phyloP scores from a whole-genome alignment of 1,140 invertebrate species.

The Chironomus striatipennis region DNA sequence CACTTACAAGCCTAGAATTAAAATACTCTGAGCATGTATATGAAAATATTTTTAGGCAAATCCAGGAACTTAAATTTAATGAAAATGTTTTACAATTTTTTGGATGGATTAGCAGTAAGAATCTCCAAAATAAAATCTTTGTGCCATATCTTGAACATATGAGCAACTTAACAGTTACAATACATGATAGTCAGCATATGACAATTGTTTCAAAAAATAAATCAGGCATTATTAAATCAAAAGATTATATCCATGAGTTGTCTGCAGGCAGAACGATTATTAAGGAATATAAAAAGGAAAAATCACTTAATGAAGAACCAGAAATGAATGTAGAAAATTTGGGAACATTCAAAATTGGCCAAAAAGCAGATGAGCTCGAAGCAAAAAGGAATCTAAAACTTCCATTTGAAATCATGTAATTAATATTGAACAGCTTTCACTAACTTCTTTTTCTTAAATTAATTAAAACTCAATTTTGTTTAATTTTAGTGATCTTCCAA shows the following conservation, averaged over 20 bases:
- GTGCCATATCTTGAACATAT: constrained; percentile 35
- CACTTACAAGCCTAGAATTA: not conserved
- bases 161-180: constrained; percentile 32
- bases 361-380: constrained; percentile 37
- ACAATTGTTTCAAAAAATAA: constrained; percentile 32
- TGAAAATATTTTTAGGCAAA: constrained; percentile 31
- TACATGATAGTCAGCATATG: constrained; percentile 30
- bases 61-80: constrained; percentile 32
- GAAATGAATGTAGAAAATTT: constrained; percentile 24
- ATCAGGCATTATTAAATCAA: constrained; percentile 32
- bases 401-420: constrained; percentile 37
- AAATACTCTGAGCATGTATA: not conserved
- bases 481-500: constrained; percentile 24
- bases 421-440: too few species aligned
- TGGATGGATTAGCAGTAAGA: constrained; percentile 32
- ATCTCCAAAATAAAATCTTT: constrained; percentile 31
- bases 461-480: not conserved
- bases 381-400: constrained; percentile 38
- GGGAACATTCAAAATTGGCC: constrained; percentile 37
- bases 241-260: constrained; percentile 10
- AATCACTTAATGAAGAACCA: not conserved
- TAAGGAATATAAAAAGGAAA: constrained; percentile 25
- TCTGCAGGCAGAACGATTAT: constrained; percentile 32
- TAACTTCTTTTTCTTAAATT: too few species aligned
- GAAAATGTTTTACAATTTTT: constrained; percentile 34